These are phyloP conservation scores for Sternarchorhynchus goeldii DNA, from an alignment of 2,797 vertebrate genomes.

Conservation along the genomic window DNA sequence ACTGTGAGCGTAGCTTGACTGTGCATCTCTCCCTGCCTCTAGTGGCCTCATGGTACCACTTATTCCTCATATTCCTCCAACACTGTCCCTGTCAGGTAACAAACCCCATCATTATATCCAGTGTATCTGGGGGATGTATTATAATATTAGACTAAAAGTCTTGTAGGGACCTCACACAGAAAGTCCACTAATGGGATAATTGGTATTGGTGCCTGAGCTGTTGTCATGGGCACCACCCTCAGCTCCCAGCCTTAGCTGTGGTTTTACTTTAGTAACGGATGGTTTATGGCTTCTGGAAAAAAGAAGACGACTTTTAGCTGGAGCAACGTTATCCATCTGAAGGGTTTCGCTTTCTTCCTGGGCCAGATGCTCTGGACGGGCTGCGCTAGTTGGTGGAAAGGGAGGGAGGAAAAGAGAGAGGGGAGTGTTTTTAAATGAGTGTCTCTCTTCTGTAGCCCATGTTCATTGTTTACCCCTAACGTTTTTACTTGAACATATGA, in stretches of 20 bases:
- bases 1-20: conserved; percentile 29
- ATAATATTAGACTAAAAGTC: background rate
- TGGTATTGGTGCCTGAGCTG: conserved; percentile 27
- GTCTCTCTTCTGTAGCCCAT: background rate
- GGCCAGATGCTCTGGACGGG: conserved; percentile 59
- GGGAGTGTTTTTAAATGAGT: conserved; percentile 45
- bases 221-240: conserved; percentile 16
- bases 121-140: background rate
- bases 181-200: conserved; percentile 28
- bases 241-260: conserved; percentile 38
- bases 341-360: conserved; percentile 60
- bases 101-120: conserved; percentile 20
- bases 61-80: conserved; percentile 41
- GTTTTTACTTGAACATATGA: too few species aligned
- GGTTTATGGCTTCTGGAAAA: conserved; percentile 51
- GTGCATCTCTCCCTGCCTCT: conserved; percentile 2
- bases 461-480: too few species aligned
- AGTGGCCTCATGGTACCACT: conserved; percentile 17
- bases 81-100: conserved; percentile 37
- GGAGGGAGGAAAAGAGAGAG: conserved; percentile 43
- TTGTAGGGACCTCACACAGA: background rate
- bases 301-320: conserved; percentile 42
- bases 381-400: conserved; percentile 42
- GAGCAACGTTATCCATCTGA: conserved; percentile 47
- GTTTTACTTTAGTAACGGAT: conserved; percentile 61